Evolutionary conservation across 1,140 invertebrate genomes (phyloP).

Genomic region (Drosophila ogumai): DNA sequence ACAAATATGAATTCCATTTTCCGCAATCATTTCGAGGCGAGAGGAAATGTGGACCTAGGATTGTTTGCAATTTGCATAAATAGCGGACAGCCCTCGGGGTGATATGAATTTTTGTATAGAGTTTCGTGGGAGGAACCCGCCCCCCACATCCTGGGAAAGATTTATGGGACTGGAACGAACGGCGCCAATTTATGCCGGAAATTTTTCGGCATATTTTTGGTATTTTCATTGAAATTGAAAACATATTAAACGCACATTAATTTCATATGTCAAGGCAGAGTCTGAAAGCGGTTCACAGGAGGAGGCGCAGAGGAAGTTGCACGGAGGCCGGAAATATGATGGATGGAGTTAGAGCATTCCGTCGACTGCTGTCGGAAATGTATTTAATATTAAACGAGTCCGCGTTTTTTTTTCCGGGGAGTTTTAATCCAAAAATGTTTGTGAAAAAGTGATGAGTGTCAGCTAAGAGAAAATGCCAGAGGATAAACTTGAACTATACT

Average conservation of each 20-base stretch:
- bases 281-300: background rate
- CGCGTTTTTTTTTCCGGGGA: background rate
- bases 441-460: background rate
- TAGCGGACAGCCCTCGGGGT: conserved; percentile 42
- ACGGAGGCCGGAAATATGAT: conserved; percentile 19
- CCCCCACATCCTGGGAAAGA: conserved; percentile 40
- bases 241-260: conserved; percentile 77
- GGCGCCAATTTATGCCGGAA: conserved; percentile 73
- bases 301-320: conserved; percentile 20
- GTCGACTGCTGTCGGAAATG: conserved; percentile 23
- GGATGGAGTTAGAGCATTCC: conserved; percentile 26
- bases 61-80: conserved; percentile 68
- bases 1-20: conserved; percentile 59
- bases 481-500: background rate
- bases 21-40: conserved; percentile 14
- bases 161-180: conserved; percentile 45
- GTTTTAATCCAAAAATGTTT: background rate
- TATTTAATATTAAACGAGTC: conserved; percentile 31
- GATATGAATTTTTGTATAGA: background rate
- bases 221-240: conserved; percentile 69
- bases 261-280: conserved; percentile 47
- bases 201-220: conserved; percentile 66
- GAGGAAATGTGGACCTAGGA: conserved; percentile 49
- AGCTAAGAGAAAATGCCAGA: background rate
- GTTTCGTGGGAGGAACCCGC: background rate